Evolutionary conservation across 2,113 vertebrate genomes (phyloP).

Genomic region (Aythya baeri): DNA sequence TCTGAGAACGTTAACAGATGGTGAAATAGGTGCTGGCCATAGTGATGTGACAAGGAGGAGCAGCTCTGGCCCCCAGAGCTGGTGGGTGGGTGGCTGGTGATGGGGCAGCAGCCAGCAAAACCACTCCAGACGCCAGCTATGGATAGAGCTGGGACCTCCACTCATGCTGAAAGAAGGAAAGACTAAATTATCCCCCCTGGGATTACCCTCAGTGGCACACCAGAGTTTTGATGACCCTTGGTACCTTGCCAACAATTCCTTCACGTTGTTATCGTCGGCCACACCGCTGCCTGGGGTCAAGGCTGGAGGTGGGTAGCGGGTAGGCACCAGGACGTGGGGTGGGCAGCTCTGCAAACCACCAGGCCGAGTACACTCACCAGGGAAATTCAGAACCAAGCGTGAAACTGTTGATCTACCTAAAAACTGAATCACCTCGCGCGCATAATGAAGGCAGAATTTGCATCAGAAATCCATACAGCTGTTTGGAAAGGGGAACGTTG

Average conservation of each 20-base stretch:
- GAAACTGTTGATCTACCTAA: not conserved
- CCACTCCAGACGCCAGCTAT: not conserved
- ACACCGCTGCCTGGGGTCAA: not conserved
- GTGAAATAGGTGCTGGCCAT: not conserved
- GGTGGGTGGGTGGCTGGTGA: not conserved
- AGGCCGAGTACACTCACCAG: not conserved
- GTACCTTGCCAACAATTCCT: not conserved
- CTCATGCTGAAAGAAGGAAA: not conserved
- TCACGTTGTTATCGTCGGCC: not conserved
- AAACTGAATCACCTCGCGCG: slow-evolving; percentile 9
- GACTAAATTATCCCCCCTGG: not conserved
- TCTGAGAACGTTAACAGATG: not conserved
- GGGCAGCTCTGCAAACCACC: not conserved
- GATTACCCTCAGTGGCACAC: not conserved
- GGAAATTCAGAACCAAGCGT: not conserved
- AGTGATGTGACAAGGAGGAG: not conserved
- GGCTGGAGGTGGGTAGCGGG: not conserved
- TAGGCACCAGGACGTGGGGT: not conserved
- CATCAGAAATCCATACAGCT: slow-evolving; percentile 66
- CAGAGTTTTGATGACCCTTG: not conserved
- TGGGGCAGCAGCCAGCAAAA: not conserved
- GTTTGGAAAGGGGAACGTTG: slow-evolving; percentile 58
- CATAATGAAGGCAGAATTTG: slow-evolving; percentile 44
- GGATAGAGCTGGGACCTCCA: not conserved
- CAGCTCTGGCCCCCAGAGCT: not conserved